Base-by-base conservation (phyloP, 1,140 invertebrate species). In the Dufourea novaeangliae region DNA sequence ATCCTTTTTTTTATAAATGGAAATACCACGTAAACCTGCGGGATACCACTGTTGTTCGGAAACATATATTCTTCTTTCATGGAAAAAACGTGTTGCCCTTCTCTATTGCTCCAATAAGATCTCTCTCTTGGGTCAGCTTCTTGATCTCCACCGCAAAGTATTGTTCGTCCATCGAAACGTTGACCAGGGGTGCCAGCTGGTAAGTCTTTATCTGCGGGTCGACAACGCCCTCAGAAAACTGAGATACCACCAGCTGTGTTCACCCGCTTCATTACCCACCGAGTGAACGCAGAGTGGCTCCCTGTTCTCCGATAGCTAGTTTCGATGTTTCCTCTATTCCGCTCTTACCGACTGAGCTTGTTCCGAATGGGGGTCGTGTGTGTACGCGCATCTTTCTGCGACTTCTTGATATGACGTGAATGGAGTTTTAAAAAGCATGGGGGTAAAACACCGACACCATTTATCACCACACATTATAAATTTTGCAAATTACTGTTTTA, bases 231-330 rank as follows among this genome's bases (percentile, higher is more conserved):
- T 80, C 88, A 91, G 90, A 92, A 92, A 93, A 97, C 96, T 97
- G 97, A 97, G 97, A 97, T 97, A 98, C 97, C 97, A 98, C 97
- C 97, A 98, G 97, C 97, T 98, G 97, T 98, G 97, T 98, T 98
- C 97, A 98, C 97, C 96, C 94, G 93, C 93, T 93, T 94, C 90
- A 92, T 93, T 93, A 93, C 93, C 94, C 94, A 92, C 93, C 92
- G 95, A 97, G 97, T 95, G 96, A 97, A 97, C 97, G 95, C 97
- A 97, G 97, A 95, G 96, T 97, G 97, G 97, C 95, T 96, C 97
- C 97, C 97, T 95, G 95, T 92, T 92, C 93, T 93, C 92, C 90
- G 87, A 88, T 88, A 81, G 91, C 91, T 74, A 56, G 70, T 74
- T 83, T 72, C 64, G 54, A 29, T 71, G 57, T 44, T 72, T 66